Conservation (phyloP, 2,888 invertebrate species). For the Quadriops clusia region DNA sequence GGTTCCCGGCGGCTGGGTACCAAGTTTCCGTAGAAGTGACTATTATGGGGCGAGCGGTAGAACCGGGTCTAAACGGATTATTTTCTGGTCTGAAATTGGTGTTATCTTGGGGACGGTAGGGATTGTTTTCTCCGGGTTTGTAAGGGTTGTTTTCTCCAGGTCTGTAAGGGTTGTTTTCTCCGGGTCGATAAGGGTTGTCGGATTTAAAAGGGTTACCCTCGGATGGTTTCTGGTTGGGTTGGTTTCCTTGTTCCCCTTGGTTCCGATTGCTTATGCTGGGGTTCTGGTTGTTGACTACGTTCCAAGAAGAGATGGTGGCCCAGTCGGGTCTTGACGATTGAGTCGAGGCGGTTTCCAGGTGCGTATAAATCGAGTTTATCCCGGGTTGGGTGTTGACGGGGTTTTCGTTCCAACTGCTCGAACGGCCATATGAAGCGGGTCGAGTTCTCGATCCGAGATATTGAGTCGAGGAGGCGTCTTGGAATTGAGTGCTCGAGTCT, state of each 20-base stretch:
- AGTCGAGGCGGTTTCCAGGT: slow-evolving; percentile 21
- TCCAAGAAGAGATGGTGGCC: slow-evolving; percentile 28
- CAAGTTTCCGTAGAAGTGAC: slow-evolving; percentile 28
- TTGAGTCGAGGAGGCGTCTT: slow-evolving; percentile 19
- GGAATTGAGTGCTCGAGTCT: slow-evolving; percentile 10
- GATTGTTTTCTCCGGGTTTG: too few species aligned
- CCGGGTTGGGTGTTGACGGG: slow-evolving; percentile 15
- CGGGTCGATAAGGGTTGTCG: too few species aligned
- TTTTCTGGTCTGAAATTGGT: too few species aligned
- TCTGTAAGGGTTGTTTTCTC: too few species aligned
- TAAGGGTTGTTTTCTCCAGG: too few species aligned
- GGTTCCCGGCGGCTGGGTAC: slow-evolving; percentile 42
- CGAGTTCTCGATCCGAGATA: slow-evolving; percentile 29
- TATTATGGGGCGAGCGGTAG: too few species aligned
- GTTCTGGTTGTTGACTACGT: slow-evolving; percentile 15
- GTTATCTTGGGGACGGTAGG: too few species aligned
- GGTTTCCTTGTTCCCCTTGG: too few species aligned
- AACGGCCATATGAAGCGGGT: slow-evolving; percentile 40
- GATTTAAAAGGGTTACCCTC: too few species aligned
- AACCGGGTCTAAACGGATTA: too few species aligned
- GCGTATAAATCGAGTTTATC: slow-evolving; percentile 22
- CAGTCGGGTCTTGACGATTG: slow-evolving; percentile 25
- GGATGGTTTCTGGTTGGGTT: too few species aligned
- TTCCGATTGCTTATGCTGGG: too few species aligned
- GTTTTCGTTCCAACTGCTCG: slow-evolving; percentile 35